These are phyloP conservation scores for Rambutsinella grinnellia DNA, from an alignment of 2,888 invertebrate species.

Conservation along the genomic window DNA sequence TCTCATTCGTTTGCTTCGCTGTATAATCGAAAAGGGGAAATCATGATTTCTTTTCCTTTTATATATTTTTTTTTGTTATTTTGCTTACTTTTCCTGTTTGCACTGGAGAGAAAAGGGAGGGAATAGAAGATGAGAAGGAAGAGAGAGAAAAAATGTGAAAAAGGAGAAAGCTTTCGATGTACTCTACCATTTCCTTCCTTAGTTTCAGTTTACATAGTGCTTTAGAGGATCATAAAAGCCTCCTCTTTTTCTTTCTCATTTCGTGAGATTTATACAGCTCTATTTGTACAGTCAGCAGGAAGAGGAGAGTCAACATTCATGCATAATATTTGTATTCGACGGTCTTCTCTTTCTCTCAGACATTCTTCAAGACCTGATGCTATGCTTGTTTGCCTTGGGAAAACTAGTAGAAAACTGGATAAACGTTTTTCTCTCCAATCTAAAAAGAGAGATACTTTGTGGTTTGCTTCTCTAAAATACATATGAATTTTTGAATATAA, in stretches of 20 bases:
- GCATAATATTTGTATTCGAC: slow-evolving; percentile 26
- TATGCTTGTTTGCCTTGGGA: not conserved
- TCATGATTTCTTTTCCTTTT: slow-evolving; percentile 26
- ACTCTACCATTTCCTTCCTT: slow-evolving; percentile 24
- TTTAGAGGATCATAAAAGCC: slow-evolving; percentile 1
- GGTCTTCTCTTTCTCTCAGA: not conserved
- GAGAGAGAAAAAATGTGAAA: not conserved
- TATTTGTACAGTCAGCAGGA: slow-evolving; percentile 18
- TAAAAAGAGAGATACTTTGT: not conserved
- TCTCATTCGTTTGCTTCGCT: not conserved
- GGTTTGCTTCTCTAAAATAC: not conserved
- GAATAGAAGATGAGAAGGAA: not conserved
- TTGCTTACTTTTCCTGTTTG: slow-evolving; percentile 11
- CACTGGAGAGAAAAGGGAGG: slow-evolving; percentile 2
- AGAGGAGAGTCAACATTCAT: slow-evolving; percentile 35
- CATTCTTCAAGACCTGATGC: too few relatives aligned
- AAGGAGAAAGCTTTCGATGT: slow-evolving; percentile 10
- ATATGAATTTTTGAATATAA: not conserved
- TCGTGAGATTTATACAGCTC: slow-evolving; percentile 22
- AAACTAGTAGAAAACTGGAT: not conserved
- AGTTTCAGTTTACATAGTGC: slow-evolving; percentile 39
- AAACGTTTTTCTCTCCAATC: not conserved
- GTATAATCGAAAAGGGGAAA: slow-evolving; percentile 18
- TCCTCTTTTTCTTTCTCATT: slow-evolving; percentile 20
- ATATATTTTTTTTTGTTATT: slow-evolving; percentile 19